phyloP scores from a whole-genome alignment of 2,797 vertebrate species.

The Ptychobarbus kaznakovi region DNA sequence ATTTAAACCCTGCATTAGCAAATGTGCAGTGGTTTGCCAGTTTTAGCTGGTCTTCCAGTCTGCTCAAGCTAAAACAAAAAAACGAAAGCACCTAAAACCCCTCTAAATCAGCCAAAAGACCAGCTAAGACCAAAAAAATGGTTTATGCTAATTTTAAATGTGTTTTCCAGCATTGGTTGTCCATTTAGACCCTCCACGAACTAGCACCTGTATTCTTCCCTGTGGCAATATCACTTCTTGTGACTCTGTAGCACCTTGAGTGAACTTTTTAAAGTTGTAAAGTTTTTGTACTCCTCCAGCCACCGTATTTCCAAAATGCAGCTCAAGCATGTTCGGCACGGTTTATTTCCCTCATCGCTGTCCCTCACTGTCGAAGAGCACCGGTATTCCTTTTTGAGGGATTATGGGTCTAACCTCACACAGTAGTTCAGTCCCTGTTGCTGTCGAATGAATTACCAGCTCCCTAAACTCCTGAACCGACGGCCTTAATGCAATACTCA shows the following conservation, averaged over 20 bases:
- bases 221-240: background rate
- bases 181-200: background rate
- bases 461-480: constrained; percentile 47
- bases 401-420: constrained; percentile 43
- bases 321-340: background rate
- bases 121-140: background rate
- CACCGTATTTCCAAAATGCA: constrained; percentile 11
- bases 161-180: background rate
- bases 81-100: background rate
- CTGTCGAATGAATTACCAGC: constrained; percentile 68
- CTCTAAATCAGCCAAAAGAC: background rate
- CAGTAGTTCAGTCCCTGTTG: constrained; percentile 51
- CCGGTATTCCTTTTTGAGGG: constrained; percentile 17
- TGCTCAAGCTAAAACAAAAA: background rate
- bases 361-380: constrained; percentile 10
- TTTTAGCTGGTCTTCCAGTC: background rate
- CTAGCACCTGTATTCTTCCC: background rate
- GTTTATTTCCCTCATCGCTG: constrained; percentile 25
- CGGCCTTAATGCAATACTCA: constrained; percentile 50
- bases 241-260: background rate
- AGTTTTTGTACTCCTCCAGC: constrained; percentile 21
- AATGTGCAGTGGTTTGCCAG: background rate
- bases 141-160: too few relatives aligned
- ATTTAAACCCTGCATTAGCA: background rate
- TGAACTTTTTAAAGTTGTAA: constrained; percentile 9